Percentiles rank a stretch among this genome's conserved stretches.
Conservation (phyloP, 2,888 invertebrate genomes). For the Noctua comes region DNA sequence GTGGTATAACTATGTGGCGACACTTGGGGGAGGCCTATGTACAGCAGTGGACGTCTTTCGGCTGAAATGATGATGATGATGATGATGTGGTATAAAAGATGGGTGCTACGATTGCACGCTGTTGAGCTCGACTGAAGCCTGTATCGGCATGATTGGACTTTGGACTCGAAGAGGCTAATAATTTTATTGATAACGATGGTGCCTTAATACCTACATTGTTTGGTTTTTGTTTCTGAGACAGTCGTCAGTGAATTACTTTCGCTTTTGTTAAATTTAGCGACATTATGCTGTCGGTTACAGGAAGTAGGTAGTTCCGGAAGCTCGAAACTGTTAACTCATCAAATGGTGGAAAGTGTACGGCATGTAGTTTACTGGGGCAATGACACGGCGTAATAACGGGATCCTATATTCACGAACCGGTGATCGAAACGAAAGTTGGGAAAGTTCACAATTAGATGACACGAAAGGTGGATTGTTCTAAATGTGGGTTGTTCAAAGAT, state of each 20-base stretch:
- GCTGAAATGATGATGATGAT: no score
- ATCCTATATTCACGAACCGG: constrained; percentile 78
- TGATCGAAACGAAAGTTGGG: constrained; percentile 86
- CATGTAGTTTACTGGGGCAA: constrained; percentile 83
- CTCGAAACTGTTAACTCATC: constrained; percentile 68
- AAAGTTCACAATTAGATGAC: constrained; percentile 85
- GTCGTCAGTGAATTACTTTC: constrained; percentile 23
- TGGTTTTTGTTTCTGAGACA: neutral
- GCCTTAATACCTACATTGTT: neutral
- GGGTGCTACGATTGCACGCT: neutral
- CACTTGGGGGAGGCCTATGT: no score
- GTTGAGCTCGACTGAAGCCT: neutral
- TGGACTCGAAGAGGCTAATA: neutral
- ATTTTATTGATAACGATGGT: neutral
- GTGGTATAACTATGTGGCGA: no score
- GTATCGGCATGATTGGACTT: neutral
- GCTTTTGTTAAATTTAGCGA: constrained; percentile 33
- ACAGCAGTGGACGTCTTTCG: no score
- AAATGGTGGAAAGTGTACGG: constrained; percentile 76
- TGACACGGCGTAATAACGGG: constrained; percentile 81
- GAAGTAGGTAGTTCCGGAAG: constrained; percentile 63
- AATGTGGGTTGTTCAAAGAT: constrained; percentile 52
- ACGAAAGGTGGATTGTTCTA: constrained; percentile 70
- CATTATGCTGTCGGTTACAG: constrained; percentile 40
- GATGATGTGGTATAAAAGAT: neutral